A percentile compares a stretch with the other conserved stretches of the same genome.
Evolutionary conservation across 1,140 invertebrate species (phyloP).

Genomic region (Zaprionus lachaisei): DNA sequence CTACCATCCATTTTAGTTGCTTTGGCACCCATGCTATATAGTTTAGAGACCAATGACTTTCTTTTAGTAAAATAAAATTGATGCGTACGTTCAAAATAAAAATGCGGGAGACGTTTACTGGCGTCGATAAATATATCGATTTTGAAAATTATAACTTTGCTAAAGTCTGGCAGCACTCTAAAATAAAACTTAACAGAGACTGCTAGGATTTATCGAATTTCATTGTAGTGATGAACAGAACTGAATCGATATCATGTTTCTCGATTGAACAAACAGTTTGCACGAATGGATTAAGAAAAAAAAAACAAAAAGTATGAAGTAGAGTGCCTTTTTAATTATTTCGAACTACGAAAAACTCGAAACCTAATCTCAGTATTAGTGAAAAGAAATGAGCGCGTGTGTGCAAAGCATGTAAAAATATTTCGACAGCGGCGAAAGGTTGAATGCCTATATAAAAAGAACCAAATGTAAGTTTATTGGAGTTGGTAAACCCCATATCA

Average conservation of each 20-base stretch:
- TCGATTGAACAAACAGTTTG: constrained; percentile 35
- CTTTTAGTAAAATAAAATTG: constrained; percentile 18
- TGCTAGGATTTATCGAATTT: constrained; percentile 11
- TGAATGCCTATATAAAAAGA: constrained; percentile 21
- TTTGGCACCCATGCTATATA: constrained; percentile 69
- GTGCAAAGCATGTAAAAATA: constrained; percentile 39
- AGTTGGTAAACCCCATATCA: constrained; percentile 3
- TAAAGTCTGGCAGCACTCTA: background rate
- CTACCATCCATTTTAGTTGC: constrained; percentile 72
- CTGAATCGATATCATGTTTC: constrained; percentile 31
- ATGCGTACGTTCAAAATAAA: constrained; percentile 46
- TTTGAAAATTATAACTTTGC: background rate
- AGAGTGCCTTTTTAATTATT: constrained; percentile 39
- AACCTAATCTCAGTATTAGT: constrained; percentile 29
- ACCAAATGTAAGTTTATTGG: constrained; percentile 34
- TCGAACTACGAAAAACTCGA: constrained; percentile 27
- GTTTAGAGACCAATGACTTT: background rate
- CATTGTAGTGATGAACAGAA: constrained; percentile 14
- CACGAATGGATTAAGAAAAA: constrained; percentile 35
- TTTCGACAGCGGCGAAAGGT: constrained; percentile 34
- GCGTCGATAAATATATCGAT: constrained; percentile 49
- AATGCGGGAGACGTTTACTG: constrained; percentile 47
- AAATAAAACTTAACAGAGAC: background rate
- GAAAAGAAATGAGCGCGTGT: constrained; percentile 28
- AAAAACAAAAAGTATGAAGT: constrained; percentile 33